Conservation (phyloP, 2,888 invertebrate species). For the Drosophila atripex region DNA sequence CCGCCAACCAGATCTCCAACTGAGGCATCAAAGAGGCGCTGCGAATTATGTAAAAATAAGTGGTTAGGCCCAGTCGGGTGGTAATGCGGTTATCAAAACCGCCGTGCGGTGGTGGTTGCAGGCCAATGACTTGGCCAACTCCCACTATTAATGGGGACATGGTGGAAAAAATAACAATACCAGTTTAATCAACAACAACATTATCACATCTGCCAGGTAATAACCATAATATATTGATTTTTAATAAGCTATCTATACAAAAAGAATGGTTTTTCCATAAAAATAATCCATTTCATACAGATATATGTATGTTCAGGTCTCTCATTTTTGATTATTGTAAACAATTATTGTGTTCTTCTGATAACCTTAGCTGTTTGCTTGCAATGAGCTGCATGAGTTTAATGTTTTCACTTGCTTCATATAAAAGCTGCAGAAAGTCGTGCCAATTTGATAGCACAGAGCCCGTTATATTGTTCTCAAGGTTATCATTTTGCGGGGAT, state of each 20-base stretch:
- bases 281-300: not conserved
- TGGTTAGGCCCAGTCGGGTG: constrained; percentile 20
- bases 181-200: not conserved
- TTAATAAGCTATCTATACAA: not conserved
- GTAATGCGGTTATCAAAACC: constrained; percentile 24
- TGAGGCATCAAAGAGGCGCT: constrained; percentile 19
- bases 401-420: not conserved
- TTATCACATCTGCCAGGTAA: not conserved
- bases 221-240: not conserved
- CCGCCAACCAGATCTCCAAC: constrained; percentile 29
- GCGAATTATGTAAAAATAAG: constrained; percentile 34
- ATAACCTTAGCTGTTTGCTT: not conserved
- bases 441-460: constrained; percentile 9
- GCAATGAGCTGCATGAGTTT: not conserved
- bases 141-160: constrained; percentile 39
- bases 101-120: constrained; percentile 38
- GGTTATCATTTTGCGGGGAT: constrained; percentile 30
- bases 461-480: constrained; percentile 22
- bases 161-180: not conserved
- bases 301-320: not conserved
- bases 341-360: not conserved
- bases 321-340: not conserved
- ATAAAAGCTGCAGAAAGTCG: not conserved
- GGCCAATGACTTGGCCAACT: constrained; percentile 65
- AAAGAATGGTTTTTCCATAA: not conserved